Percentiles rank a stretch among this genome's conserved stretches.
phyloP scores from a whole-genome alignment of 2,888 invertebrate species.

The Tanytarsus gracilentus region DNA sequence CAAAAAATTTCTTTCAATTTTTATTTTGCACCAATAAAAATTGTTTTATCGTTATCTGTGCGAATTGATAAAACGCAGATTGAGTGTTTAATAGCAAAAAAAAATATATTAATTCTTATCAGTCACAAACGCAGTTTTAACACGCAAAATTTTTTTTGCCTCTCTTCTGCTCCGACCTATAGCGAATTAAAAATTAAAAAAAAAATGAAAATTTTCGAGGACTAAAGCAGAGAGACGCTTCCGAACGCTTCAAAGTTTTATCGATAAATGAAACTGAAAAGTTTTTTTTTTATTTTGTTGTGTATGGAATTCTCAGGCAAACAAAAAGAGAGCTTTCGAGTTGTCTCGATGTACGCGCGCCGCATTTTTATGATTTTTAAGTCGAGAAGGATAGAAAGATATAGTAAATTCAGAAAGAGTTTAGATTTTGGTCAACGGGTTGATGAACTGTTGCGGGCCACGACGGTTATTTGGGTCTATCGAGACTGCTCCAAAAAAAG shows the following conservation, averaged over 20 bases:
- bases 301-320: slow-evolving; percentile 22
- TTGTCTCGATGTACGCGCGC: not conserved
- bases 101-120: not conserved
- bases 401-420: no score
- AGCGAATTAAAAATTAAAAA: not conserved
- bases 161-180: no score
- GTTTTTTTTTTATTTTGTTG: slow-evolving; percentile 2
- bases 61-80: not conserved
- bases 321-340: no score
- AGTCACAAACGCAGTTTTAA: not conserved
- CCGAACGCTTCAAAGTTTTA: slow-evolving; percentile 25
- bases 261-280: slow-evolving; percentile 24
- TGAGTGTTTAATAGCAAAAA: no score
- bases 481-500: no score
- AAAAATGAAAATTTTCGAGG: not conserved
- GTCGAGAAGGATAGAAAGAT: not conserved
- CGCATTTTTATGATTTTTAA: not conserved
- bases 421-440: not conserved
- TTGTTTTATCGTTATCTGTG: not conserved
- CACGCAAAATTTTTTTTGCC: no score
- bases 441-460: not conserved
- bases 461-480: no score
- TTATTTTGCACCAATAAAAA: not conserved
- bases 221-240: slow-evolving; percentile 2
- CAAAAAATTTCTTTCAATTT: not conserved